Base-by-base conservation (phyloP, 2,888 invertebrate species). In the Tetheella fluctuosa region DNA sequence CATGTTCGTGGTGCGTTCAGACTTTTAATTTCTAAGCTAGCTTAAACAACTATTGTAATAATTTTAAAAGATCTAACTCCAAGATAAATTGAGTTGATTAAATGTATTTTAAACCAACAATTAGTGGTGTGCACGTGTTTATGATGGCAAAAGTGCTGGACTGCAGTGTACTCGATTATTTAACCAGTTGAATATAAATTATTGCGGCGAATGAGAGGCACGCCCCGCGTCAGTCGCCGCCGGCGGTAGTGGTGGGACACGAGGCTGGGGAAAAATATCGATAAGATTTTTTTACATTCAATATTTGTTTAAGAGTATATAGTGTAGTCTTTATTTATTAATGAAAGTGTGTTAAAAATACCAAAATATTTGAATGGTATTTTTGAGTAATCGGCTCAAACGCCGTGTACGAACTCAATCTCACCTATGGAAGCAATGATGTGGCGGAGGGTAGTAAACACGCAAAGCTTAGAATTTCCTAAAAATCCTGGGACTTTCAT, bases 121-220 rank as follows among this genome's bases (percentile, higher is more conserved):
- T 89, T 89, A 85, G 55, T 81, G 84, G 79, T 76, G 73, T 76
- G 67, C 75, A 74, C 77, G 83, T 82, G 81, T 82, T 82, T 84
- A 83, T 78, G 78, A 74, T 73, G 71, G 76, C 39, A 4, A n/a
- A 39, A 39, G 39, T 39, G 39, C n/a, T 77, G 82, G 80, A 81
- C 80, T 84, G 86, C 85, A 87, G 75, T 81, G 82, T 77, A 75
- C 67, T 70, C 84, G 83, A 87, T 91, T 91, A 89, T 89, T 90
- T 91, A 89, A 88, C 83, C 83, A 86, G 79, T 83, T 73, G 78
- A 79, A 89, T 85, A 89, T 92, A 90, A 91, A 90, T 92, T 91
- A 91, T 89, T 81, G 82, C 76, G 80, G 82, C 76, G 80, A 86
- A 86, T 89, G 86, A 85, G 39, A n/a, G 86, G 76, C 87, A 85